Evolutionary conservation across 30 jellyfish, hydroid and myxozoan genomes (phyloP).

Genomic region (Chironex yamaguchii): DNA sequence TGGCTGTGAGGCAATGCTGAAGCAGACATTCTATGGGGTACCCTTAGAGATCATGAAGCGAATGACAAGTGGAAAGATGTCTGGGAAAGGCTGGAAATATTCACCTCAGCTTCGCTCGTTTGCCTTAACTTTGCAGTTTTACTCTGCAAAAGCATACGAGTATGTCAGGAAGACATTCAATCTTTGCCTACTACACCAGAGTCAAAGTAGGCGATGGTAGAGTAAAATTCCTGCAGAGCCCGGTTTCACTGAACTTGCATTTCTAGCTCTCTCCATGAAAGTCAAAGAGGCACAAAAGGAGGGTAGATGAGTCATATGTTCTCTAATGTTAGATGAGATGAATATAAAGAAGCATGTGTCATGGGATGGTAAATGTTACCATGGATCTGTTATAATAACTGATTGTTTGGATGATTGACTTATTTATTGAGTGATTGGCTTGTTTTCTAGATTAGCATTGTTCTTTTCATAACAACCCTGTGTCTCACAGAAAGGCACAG

Average conservation of each 20-base stretch:
- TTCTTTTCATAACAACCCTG: too few species aligned
- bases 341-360: conserved; percentile 52
- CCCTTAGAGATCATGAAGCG: conserved; percentile 47
- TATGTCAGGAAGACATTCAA: conserved; percentile 40
- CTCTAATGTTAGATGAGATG: conserved; percentile 75
- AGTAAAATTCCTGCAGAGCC: conserved; percentile 59
- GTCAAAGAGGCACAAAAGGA: conserved; percentile 2
- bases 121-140: conserved; percentile 68
- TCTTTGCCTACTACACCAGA: conserved; percentile 56
- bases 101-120: conserved; percentile 24
- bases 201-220: conserved; percentile 53
- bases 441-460: too few species aligned
- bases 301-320: conserved; percentile 23
- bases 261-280: not conserved
- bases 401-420: conserved; percentile 21
- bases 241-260: conserved; percentile 64
- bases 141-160: conserved; percentile 66
- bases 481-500: too few species aligned
- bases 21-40: conserved; percentile 37
- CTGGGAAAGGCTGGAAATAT: conserved; percentile 55
- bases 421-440: too few species aligned
- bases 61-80: conserved; percentile 5
- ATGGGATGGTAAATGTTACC: conserved; percentile 45
- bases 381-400: conserved; percentile 55
- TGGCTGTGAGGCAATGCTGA: conserved; percentile 49